Conservation (phyloP, 2,113 vertebrate species). For the Patagioenas fasciata region DNA sequence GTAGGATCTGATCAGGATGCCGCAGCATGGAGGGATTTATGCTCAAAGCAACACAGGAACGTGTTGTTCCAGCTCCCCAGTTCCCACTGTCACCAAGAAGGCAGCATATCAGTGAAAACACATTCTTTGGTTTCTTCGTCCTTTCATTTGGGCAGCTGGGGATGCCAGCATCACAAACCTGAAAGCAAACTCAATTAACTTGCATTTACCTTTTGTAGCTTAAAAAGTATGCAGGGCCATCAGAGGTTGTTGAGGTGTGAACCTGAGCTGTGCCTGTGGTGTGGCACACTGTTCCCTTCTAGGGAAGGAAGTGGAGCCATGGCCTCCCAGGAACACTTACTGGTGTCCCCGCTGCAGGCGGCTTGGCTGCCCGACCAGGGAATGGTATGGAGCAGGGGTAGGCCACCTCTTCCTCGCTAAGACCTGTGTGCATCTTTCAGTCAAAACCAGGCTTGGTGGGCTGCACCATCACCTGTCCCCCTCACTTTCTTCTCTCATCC, state of each 20-base stretch:
- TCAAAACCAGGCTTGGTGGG: not conserved
- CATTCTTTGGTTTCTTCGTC: not conserved
- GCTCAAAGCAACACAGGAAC: not conserved
- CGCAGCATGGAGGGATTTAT: not conserved
- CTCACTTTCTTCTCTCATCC: not conserved
- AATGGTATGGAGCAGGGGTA: not conserved
- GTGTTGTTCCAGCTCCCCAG: fast-evolving
- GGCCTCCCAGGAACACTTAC: not conserved
- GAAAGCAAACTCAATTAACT: not conserved
- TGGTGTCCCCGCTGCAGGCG: fast-evolving
- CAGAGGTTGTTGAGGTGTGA: not conserved
- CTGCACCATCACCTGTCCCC: not conserved
- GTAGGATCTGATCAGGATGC: not conserved
- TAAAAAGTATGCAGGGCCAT: not conserved
- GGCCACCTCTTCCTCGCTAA: not conserved
- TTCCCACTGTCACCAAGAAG: not conserved
- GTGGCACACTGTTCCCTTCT: not conserved
- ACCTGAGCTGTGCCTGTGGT: not conserved
- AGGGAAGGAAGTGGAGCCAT: not conserved
- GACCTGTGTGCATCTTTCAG: fast-evolving
- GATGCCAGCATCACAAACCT: not conserved
- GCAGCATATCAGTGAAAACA: not conserved
- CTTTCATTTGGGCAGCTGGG: not conserved
- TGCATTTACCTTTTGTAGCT: not conserved
- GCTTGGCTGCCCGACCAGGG: fast-evolving